Evolutionary conservation across 2,888 invertebrate genomes (phyloP).

Genomic region (Hemaris fuciformis): DNA sequence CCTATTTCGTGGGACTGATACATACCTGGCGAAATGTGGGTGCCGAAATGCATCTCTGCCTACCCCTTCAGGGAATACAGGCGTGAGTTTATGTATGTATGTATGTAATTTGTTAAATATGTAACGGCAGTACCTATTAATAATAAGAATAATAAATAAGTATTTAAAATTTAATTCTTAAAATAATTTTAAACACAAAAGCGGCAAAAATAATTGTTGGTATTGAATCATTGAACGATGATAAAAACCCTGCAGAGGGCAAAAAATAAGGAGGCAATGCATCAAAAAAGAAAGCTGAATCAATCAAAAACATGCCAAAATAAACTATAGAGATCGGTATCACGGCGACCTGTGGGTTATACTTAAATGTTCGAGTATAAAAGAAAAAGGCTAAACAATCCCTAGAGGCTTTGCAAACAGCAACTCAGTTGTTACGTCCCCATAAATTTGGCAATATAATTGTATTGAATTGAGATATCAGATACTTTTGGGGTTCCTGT

Average conservation of each 20-base stretch:
- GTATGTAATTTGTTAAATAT: no score
- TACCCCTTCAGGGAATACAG: no score
- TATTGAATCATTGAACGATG: neutral
- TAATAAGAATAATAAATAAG: no score
- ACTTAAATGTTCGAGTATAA: constrained; percentile 14
- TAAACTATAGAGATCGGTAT: neutral
- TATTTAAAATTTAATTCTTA: neutral
- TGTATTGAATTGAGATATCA: constrained; percentile 67
- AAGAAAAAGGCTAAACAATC: constrained; percentile 20
- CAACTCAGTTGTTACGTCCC: constrained; percentile 49
- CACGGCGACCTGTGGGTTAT: neutral
- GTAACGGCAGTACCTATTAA: no score
- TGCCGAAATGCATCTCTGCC: no score
- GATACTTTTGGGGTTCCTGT: constrained; percentile 32
- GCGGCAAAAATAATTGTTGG: neutral
- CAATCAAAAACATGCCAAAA: neutral
- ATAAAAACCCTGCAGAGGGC: neutral
- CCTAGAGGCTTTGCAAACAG: constrained; percentile 44
- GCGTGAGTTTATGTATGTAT: no score
- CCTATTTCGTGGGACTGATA: no score
- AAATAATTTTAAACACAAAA: neutral
- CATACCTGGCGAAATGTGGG: no score
- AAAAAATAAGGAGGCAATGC: neutral
- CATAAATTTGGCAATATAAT: constrained; percentile 59
- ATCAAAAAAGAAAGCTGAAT: neutral